Conservation (phyloP, 2,113 vertebrate genomes). For the rabbit (Oryctolagus cuniculus) region mOryCun1.1 NC_091442.1:65756001-65756500, state of each 20-base stretch:
- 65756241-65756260: no score
- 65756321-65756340: constrained; percentile 1
- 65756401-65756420: constrained; percentile 39
- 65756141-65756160: neutral
- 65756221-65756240: no score
- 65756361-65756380: constrained; percentile 46
- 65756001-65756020: neutral
- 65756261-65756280: neutral
- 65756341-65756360: constrained; percentile 36
- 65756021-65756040: neutral
- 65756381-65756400: constrained; percentile 52
- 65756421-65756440: neutral
- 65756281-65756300: neutral
- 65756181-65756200: neutral
- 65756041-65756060: neutral
- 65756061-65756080: neutral
- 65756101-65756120: neutral
- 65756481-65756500: neutral
- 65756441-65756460: constrained; percentile 32
- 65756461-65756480: neutral
- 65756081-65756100: neutral
- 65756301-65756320: neutral
- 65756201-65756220: no score
- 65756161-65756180: neutral
- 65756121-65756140: neutral